Percentiles rank a stretch among this genome's conserved stretches.
Evolutionary conservation across 2,113 vertebrate species (phyloP).

Genomic region (Theristicus caerulescens): DNA sequence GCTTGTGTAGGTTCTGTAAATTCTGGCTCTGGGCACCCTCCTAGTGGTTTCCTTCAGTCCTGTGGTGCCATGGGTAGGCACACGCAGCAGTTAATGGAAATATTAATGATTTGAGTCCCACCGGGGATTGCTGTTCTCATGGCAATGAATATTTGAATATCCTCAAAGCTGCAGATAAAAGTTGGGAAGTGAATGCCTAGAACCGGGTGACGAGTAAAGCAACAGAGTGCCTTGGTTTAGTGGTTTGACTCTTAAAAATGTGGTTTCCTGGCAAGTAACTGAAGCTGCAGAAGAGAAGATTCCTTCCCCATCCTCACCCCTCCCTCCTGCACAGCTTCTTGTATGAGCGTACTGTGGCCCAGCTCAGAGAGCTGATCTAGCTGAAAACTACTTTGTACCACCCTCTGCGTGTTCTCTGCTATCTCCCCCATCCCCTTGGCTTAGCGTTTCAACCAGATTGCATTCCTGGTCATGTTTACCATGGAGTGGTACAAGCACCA

Average conservation of each 20-base stretch:
- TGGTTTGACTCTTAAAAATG: background rate
- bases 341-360: background rate
- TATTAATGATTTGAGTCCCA: background rate
- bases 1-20: background rate
- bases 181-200: background rate
- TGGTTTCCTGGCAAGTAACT: background rate
- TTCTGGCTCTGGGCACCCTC: background rate
- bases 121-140: background rate
- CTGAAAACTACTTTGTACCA: background rate
- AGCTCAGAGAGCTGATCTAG: background rate
- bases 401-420: background rate
- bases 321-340: background rate
- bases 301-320: background rate
- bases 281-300: background rate
- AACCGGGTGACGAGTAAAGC: background rate
- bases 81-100: accelerated
- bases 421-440: background rate
- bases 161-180: background rate
- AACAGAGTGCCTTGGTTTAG: background rate
- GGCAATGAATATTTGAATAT: background rate
- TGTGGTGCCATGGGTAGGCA: background rate
- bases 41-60: background rate
- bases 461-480: background rate
- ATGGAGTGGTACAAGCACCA: background rate
- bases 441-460: background rate